Percentiles rank a stretch among this genome's conserved stretches.
phyloP scores from a whole-genome alignment of 2,113 vertebrate genomes.

The Phoxinus phoxinus region DNA sequence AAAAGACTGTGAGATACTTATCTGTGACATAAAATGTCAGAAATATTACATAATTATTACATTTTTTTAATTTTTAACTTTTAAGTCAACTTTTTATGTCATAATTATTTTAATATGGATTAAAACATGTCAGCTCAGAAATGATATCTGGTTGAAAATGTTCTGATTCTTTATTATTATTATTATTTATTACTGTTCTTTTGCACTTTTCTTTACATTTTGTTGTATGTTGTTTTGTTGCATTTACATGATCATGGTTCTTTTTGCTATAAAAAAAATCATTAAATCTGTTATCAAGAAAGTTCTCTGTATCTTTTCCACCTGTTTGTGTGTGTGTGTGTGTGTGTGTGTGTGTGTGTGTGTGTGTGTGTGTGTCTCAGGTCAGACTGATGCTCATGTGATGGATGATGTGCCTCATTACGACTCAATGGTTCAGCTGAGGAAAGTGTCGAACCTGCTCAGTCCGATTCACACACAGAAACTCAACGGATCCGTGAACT shows the following conservation, averaged over 20 bases:
- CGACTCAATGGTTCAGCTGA: conserved; percentile 71
- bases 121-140: background rate
- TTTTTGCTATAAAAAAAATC: too few species aligned
- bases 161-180: too few species aligned
- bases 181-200: background rate
- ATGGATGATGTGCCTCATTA: conserved; percentile 66
- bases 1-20: too few species aligned
- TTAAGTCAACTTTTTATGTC: too few species aligned
- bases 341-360: too few species aligned
- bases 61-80: too few species aligned
- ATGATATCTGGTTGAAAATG: background rate
- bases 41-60: too few species aligned
- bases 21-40: too few species aligned
- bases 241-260: too few species aligned
- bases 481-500: conserved; percentile 62
- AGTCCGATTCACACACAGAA: conserved; percentile 51
- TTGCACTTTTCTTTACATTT: background rate
- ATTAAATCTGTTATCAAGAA: background rate
- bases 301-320: background rate
- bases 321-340: background rate
- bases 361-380: conserved; percentile 53
- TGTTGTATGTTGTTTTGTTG: background rate
- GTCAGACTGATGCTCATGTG: conserved; percentile 67
- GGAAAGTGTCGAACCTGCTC: conserved; percentile 65
- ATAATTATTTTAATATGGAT: background rate